Evolutionary conservation across 64 coral and sea anemone species (phyloP), one percentile per base, ranked within the genome.

Genomic region (Acropora yongei): DNA sequence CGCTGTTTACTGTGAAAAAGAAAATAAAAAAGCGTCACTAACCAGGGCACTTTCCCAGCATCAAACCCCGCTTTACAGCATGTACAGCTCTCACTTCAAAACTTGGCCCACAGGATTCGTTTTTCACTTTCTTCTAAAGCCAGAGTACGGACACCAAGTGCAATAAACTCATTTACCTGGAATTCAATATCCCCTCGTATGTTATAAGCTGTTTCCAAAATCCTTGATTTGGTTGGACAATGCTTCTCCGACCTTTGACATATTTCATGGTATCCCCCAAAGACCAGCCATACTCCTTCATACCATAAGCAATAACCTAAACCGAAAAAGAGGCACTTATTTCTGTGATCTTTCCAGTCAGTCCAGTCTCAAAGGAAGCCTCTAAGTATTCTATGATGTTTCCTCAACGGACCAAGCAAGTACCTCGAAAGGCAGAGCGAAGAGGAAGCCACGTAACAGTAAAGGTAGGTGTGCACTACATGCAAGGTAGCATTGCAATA

Each of bases 181-280:
- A 99, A 19, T 89, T 99, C 11, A 99, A 75, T 68, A 99, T 99
- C 39, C 97, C 97, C 68, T 99, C 97, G 43, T 99, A 99, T 58
- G 94, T 99, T 13, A 99, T 84, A n/a, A 99, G 91, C 58, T 99
- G 97, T 39, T 99, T 99, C 97, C 97, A 96, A 73, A 99, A 99
- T 8, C 97, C 97, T 13, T 91, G 51, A 46, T 99, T 99, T 11
- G 97, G 97, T 10, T 99, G 94, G 68, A 99, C 87, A 49, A 90
- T 76, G 76, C 66, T 84, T 89, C 97, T 93, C 57, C 69, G 93
- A 5, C 89, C 76, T 72, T 99, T 99, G 20, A 99, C 97, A 19
- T 93, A 82, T 44, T 99, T 99, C 97, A 96, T 96, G 12, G 97
- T 79, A 16, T 99, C 97, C 80, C 83, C 61, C 44, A 99, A 86